A percentile compares a stretch with the other conserved stretches of the same genome.
Evolutionary conservation across 2,888 invertebrate genomes (phyloP).

Genomic region (Mycalesis mineus): DNA sequence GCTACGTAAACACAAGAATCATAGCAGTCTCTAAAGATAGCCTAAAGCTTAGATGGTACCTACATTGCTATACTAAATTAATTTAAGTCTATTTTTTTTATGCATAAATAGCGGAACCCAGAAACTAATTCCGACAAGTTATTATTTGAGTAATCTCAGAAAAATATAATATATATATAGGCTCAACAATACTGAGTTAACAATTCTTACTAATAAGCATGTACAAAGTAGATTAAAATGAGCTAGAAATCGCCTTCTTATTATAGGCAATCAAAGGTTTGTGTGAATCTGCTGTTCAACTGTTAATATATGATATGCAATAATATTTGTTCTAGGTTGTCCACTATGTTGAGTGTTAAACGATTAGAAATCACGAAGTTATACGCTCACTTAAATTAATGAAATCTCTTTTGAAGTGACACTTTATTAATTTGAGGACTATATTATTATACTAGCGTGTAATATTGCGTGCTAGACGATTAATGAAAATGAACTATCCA

Average conservation of each 20-base stretch:
- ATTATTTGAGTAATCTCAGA: background rate
- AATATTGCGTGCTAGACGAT: too few species aligned
- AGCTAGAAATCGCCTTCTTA: slow-evolving; percentile 43
- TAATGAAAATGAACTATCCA: too few species aligned
- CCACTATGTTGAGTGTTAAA: too few species aligned
- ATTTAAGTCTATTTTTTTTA: background rate
- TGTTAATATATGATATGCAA: background rate
- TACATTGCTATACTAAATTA: background rate
- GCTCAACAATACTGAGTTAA: slow-evolving; percentile 11
- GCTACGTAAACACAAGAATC: background rate
- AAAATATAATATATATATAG: background rate
- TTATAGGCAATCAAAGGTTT: slow-evolving; percentile 13
- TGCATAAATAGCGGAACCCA: background rate
- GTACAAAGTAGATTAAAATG: slow-evolving; percentile 60
- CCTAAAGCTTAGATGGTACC: background rate
- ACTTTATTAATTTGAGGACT: too few species aligned
- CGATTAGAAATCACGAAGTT: too few species aligned
- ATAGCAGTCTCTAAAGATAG: background rate
- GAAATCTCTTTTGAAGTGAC: too few species aligned
- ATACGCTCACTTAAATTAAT: too few species aligned
- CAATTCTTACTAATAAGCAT: slow-evolving; percentile 42
- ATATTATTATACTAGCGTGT: too few species aligned
- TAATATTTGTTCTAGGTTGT: too few species aligned
- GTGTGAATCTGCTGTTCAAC: background rate
- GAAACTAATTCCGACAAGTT: background rate